These are phyloP conservation scores for Drosophila ustulata DNA, from an alignment of 2,888 invertebrate genomes.

Conservation along the genomic window DNA sequence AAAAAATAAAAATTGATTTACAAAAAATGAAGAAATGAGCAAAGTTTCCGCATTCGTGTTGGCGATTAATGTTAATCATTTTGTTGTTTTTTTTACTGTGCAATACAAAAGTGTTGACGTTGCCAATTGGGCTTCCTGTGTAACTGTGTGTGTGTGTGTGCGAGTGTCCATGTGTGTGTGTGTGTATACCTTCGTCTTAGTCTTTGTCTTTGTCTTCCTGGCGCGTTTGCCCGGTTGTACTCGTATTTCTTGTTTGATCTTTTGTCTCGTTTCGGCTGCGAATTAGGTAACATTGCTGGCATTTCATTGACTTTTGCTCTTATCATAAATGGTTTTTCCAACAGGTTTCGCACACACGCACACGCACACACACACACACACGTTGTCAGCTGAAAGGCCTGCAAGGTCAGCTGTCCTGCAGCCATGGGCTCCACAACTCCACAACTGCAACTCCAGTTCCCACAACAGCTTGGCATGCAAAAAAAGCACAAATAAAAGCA, in stretches of 20 bases:
- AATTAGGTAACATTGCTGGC: constrained; percentile 75
- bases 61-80: constrained; percentile 44
- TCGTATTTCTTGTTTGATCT: constrained; percentile 68
- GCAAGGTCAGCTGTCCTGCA: constrained; percentile 34
- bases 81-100: constrained; percentile 57
- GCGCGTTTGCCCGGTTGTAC: constrained; percentile 45
- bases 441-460: not conserved
- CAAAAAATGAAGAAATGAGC: constrained; percentile 1
- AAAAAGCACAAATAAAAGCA: not conserved
- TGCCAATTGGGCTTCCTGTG: constrained; percentile 53
- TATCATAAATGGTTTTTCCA: constrained; percentile 64
- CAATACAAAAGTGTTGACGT: constrained; percentile 66
- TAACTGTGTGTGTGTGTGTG: constrained; percentile 9
- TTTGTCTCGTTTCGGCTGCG: constrained; percentile 43
- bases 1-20: not conserved
- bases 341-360: constrained; percentile 55
- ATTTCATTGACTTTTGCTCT: constrained; percentile 75
- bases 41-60: constrained; percentile 56
- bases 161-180: constrained; percentile 5
- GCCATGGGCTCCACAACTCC: constrained; percentile 4
- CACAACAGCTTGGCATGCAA: constrained; percentile 1
- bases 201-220: constrained; percentile 57
- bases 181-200: constrained; percentile 21
- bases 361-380: constrained; percentile 20
- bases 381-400: constrained; percentile 12